phyloP scores from a whole-genome alignment of 2,797 vertebrate species.

The Eutrigla gurnardus region DNA sequence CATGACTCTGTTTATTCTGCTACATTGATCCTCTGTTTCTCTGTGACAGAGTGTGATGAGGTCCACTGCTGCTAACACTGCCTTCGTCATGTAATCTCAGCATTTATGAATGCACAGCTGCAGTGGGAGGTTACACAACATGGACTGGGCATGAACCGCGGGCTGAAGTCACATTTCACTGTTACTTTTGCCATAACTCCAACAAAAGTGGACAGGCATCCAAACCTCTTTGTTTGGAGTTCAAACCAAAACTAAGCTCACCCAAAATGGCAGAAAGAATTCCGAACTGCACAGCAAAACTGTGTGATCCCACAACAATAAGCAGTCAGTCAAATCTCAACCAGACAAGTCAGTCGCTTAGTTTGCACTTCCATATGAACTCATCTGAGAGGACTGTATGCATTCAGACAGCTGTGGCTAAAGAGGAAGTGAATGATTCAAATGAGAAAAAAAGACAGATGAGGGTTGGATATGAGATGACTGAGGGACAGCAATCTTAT shows the following conservation, averaged over 20 bases:
- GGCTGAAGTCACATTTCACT: neutral
- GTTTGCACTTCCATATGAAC: no score
- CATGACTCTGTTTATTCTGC: conserved; percentile 9
- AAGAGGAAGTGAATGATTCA: no score
- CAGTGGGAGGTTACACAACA: neutral
- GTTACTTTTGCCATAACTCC: no score
- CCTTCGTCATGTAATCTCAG: neutral
- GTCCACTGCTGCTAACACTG: neutral
- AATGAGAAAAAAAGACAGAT: no score
- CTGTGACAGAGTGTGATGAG: neutral
- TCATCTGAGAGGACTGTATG: no score
- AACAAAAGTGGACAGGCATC: no score
- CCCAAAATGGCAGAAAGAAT: no score
- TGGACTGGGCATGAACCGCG: neutral
- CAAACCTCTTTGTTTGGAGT: neutral
- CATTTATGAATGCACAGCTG: no score
- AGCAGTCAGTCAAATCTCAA: neutral
- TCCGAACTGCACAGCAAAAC: neutral
- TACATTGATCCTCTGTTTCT: neutral
- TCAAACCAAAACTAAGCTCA: neutral
- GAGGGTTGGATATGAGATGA: no score
- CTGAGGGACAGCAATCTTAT: no score
- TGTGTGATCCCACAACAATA: neutral
- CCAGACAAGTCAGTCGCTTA: neutral
- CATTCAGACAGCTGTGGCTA: no score